phyloP scores from a whole-genome alignment of 2,797 vertebrate species.

The Sebastes cheni region DNA sequence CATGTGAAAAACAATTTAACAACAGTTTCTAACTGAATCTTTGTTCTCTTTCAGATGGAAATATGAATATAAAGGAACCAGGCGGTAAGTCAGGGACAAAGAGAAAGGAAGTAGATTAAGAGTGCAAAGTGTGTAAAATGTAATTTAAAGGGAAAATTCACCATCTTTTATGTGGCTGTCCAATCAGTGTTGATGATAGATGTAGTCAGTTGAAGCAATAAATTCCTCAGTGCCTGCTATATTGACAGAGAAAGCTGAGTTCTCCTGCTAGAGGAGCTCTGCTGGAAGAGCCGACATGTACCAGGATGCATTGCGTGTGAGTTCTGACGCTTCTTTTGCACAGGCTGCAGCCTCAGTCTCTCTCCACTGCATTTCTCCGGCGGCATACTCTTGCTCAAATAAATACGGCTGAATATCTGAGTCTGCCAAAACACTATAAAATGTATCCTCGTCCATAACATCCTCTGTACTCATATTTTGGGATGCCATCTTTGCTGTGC shows the following conservation, averaged over 20 bases:
- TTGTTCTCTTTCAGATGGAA: conserved; percentile 70
- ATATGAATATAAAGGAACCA: conserved; percentile 82
- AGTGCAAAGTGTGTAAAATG: neutral
- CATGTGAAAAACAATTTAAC: neutral
- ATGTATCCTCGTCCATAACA: too few species aligned
- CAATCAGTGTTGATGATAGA: neutral
- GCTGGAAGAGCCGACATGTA: too few species aligned
- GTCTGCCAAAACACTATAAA: too few species aligned
- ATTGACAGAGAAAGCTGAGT: too few species aligned
- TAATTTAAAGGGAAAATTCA: neutral
- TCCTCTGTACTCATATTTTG: neutral
- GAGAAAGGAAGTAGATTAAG: conserved; percentile 8
- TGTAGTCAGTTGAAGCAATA: neutral
- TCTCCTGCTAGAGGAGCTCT: too few species aligned
- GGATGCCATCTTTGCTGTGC: neutral
- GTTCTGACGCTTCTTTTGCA: too few species aligned
- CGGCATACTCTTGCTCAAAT: neutral
- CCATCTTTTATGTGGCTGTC: neutral
- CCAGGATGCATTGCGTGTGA: too few species aligned
- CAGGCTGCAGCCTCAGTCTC: too few species aligned
- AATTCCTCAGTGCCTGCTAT: neutral
- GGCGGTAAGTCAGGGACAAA: conserved; percentile 79
- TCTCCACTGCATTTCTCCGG: neutral
- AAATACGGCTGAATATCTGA: neutral
- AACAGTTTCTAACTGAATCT: conserved; percentile 27